Evolutionary conservation across 2,113 vertebrate genomes (phyloP), one percentile per base, ranked within the genome.

Genomic region (Eclectus roratus): DNA sequence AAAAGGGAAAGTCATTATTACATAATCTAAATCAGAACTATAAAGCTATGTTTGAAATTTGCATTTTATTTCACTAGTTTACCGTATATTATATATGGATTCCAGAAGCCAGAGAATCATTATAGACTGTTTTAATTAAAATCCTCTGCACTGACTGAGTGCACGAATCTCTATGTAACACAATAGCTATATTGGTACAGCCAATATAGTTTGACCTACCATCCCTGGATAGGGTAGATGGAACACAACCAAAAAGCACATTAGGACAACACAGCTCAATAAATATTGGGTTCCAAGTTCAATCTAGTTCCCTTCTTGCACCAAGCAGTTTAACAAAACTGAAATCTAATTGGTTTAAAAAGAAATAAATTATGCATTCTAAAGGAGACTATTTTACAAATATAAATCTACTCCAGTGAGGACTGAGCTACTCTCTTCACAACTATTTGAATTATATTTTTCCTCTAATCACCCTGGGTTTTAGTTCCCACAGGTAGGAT

Each of bases 231-330:
- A 82, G 81, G 16, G 46, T n/a, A 71, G 50, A 61, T 65, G 58
- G 81, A 88, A 47, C n/a, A 41, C 44, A 83, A 93, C n/a, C 66
- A 93, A 61, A 90, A 82, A 77, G 33, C 39, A 81, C 70, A 89
- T 69, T 43, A 88, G 61, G 89, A 55, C 43, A 91, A 50, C 63
- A 55, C 24, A 85, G 74, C 47, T 95, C 94, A 71, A 91, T 90
- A 95, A 61, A 79, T 94, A 95, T 58, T 82, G 85, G 68, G 95
- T 97, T 97, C 25, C 41, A 72, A 90, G 13, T 50, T 14, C 27
- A 76, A 56, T 29, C 24, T 64, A 77, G 21, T 52, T 76, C 49
- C 16, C 23, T 72, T 69, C 41, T 72, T 71, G 7, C 24, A 91
- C 17, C 29, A 71, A 74, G 23, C 1, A 89, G 11, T 33, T 56